phyloP scores from a whole-genome alignment of 2,113 vertebrate species.

The Rhipidura dahli region DNA sequence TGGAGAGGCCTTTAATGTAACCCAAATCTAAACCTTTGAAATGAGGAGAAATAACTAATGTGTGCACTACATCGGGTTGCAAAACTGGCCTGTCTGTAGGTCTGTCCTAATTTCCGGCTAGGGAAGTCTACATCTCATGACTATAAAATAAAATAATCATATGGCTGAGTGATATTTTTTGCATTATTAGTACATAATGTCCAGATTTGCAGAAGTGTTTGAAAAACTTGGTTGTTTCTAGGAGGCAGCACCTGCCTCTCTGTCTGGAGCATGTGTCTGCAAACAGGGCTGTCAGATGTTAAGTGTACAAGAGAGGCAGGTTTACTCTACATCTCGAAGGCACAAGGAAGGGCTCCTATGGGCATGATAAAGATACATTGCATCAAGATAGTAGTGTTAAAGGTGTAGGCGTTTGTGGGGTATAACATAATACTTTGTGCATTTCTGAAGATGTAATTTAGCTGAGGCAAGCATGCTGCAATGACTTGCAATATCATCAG shows the following conservation, averaged over 20 bases:
- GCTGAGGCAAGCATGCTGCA: neutral
- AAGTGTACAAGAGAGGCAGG: neutral
- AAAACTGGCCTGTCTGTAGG: neutral
- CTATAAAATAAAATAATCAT: neutral
- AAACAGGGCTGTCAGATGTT: neutral
- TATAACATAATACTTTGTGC: neutral
- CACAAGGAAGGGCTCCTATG: neutral
- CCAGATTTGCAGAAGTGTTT: neutral
- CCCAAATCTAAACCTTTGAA: neutral
- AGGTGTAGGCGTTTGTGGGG: neutral
- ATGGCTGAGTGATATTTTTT: neutral
- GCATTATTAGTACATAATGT: neutral
- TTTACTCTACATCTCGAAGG: neutral
- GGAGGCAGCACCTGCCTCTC: neutral
- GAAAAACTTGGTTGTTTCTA: neutral
- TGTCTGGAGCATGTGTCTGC: neutral
- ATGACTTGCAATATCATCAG: neutral
- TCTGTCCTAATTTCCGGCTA: neutral
- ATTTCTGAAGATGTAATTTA: neutral
- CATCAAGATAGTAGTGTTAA: neutral
- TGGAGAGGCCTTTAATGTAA: neutral
- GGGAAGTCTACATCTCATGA: neutral
- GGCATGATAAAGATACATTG: neutral
- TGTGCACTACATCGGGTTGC: neutral
- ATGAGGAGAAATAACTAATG: neutral